A percentile compares a stretch with the other conserved stretches of the same genome.
Conservation (phyloP, 2,888 invertebrate genomes). For the Rhagophthalmus giganteus region DNA sequence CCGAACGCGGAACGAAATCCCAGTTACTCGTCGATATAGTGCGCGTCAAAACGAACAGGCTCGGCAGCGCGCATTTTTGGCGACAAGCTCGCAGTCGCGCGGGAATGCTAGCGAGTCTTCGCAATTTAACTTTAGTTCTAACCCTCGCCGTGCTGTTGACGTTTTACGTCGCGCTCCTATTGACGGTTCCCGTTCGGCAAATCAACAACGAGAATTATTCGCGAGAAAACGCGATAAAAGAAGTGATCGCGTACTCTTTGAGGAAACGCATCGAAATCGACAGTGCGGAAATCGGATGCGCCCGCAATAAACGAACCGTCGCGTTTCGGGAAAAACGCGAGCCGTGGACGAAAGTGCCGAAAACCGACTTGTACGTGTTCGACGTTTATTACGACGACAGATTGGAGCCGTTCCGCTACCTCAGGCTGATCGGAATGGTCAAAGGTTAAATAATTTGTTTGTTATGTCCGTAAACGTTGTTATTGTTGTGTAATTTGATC, state of each 20-base stretch:
- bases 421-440: conserved; percentile 48
- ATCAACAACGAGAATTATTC: neutral
- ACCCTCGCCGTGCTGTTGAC: conserved; percentile 19
- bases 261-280: conserved; percentile 60
- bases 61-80: conserved; percentile 4
- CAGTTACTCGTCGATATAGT: conserved; percentile 18
- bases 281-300: conserved; percentile 53
- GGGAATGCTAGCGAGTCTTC: conserved; percentile 25
- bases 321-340: conserved; percentile 5
- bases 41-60: conserved; percentile 6
- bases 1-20: conserved; percentile 18
- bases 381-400: conserved; percentile 26
- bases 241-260: conserved; percentile 65
- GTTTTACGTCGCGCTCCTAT: conserved; percentile 15
- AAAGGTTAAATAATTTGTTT: conserved; percentile 35
- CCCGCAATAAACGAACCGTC: conserved; percentile 28
- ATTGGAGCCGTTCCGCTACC: conserved; percentile 35
- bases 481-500: too few species aligned
- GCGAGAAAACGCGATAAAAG: conserved; percentile 52
- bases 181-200: conserved; percentile 13
- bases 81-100: conserved; percentile 12
- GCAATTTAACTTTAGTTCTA: conserved; percentile 20
- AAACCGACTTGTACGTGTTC: conserved; percentile 23
- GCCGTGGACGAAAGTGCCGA: conserved; percentile 20
- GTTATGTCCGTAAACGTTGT: too few species aligned